Evolutionary conservation across 2,888 invertebrate species (phyloP).

Genomic region (Campaea margaritaria): DNA sequence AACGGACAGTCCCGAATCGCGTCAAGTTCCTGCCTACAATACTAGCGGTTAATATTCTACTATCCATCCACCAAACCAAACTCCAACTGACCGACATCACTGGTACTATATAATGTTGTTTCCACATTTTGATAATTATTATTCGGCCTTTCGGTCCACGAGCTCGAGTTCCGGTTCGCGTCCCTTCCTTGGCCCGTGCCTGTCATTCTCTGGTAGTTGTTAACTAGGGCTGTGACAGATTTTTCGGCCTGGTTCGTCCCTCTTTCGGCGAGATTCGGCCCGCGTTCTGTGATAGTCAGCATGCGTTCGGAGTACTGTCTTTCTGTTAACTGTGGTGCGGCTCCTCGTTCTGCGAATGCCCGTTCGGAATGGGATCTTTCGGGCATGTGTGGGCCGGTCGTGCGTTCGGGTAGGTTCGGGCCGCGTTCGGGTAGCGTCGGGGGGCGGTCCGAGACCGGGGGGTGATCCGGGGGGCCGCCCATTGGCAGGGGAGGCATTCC

Average conservation of each 20-base stretch:
- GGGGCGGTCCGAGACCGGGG: constrained; percentile 53
- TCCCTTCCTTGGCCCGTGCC: constrained; percentile 50
- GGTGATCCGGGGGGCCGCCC: constrained; percentile 62
- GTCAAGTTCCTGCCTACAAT: too few relatives aligned
- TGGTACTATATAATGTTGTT: constrained; percentile 74
- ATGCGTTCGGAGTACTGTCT: constrained; percentile 34
- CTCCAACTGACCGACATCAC: constrained; percentile 75
- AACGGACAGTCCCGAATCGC: too few relatives aligned
- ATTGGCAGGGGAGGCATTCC: constrained; percentile 70
- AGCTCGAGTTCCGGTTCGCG: constrained; percentile 52
- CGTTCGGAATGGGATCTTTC: constrained; percentile 34
- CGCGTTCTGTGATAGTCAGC: constrained; percentile 34
- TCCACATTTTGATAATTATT: constrained; percentile 71
- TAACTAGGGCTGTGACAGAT: constrained; percentile 74
- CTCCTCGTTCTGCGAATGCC: constrained; percentile 1
- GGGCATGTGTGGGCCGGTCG: constrained; percentile 37
- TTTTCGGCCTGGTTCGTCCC: constrained; percentile 48
- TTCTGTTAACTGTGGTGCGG: background rate
- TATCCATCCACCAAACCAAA: constrained; percentile 24
- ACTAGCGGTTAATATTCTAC: constrained; percentile 22
- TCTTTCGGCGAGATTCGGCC: constrained; percentile 17
- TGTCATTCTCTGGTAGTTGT: constrained; percentile 72
- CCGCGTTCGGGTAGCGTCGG: constrained; percentile 59
- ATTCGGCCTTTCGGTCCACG: constrained; percentile 53
- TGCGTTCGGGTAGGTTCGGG: constrained; percentile 51